A percentile compares a stretch with the other conserved stretches of the same genome.
Evolutionary conservation across 2,888 invertebrate species (phyloP).

Genomic region (Microplitis deprimator): DNA sequence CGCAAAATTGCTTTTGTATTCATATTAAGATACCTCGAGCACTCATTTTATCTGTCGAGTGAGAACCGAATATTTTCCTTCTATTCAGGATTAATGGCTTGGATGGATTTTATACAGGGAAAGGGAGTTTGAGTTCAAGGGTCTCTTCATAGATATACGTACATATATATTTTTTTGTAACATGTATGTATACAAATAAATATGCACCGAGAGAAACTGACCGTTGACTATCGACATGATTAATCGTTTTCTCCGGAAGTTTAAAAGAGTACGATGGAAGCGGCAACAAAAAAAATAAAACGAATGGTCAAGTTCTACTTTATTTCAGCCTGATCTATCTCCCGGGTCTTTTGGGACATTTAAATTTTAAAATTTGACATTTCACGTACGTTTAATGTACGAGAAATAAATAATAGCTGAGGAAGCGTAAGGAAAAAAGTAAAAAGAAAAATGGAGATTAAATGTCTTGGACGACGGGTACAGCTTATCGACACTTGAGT

Average conservation of each 20-base stretch:
- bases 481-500: constrained; percentile 47
- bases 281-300: constrained; percentile 31
- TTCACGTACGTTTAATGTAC: constrained; percentile 45
- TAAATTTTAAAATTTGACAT: constrained; percentile 61
- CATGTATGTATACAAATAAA: constrained; percentile 25
- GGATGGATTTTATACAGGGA: constrained; percentile 70
- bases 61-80: constrained; percentile 66
- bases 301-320: constrained; percentile 27
- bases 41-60: constrained; percentile 56
- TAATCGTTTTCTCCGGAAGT: constrained; percentile 64
- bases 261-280: constrained; percentile 65
- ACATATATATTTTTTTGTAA: constrained; percentile 27
- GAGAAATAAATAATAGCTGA: constrained; percentile 9
- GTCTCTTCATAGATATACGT: constrained; percentile 11
- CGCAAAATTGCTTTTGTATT: constrained; percentile 69
- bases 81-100: constrained; percentile 71
- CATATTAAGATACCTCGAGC: constrained; percentile 64
- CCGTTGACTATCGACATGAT: constrained; percentile 65
- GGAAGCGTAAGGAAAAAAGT: not conserved
- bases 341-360: constrained; percentile 59
- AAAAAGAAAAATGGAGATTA: constrained; percentile 32
- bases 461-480: constrained; percentile 32
- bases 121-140: constrained; percentile 47
- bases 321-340: not conserved
- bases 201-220: constrained; percentile 57